A percentile compares a stretch with the other conserved stretches of the same genome.
Conservation (phyloP, 2,797 vertebrate species). For the Leptatherina wallacei region DNA sequence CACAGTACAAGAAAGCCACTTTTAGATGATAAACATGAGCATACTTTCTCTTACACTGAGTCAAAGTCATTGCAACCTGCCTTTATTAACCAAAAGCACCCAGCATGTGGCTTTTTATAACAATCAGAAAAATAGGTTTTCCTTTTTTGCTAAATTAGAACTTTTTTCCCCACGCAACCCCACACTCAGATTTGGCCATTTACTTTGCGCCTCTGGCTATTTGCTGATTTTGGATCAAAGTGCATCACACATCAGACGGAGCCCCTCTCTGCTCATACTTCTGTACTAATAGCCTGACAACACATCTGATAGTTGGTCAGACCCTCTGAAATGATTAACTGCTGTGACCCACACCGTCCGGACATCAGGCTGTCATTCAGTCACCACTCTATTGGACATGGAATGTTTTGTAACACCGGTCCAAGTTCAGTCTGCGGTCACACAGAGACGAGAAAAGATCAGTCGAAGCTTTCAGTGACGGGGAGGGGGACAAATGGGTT, state of each 20-base stretch:
- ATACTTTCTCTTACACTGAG: not conserved
- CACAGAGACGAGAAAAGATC: slow-evolving; percentile 54
- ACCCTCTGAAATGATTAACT: slow-evolving; percentile 16
- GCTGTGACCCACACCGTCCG: slow-evolving; percentile 19
- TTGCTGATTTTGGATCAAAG: slow-evolving; percentile 6
- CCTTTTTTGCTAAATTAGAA: too few relatives aligned
- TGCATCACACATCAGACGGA: slow-evolving; percentile 5
- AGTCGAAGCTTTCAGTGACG: slow-evolving; percentile 44
- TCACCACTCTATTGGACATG: slow-evolving; percentile 6
- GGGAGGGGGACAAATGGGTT: slow-evolving; percentile 49
- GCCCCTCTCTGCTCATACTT: slow-evolving; percentile 7
- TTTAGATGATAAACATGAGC: not conserved
- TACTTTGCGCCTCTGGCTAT: not conserved
- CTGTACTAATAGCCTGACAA: slow-evolving; percentile 17
- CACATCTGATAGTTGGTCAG: slow-evolving; percentile 27
- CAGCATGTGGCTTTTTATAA: not conserved
- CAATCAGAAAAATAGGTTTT: not conserved
- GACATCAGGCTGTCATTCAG: slow-evolving; percentile 38
- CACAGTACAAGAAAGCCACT: not conserved
- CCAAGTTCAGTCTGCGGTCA: slow-evolving; percentile 57
- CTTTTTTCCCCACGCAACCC: not conserved
- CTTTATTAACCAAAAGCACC: not conserved
- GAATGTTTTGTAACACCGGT: slow-evolving; percentile 20
- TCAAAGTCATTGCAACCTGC: not conserved
- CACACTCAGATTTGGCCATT: slow-evolving; percentile 7